Evolutionary conservation across 2,113 vertebrate species (phyloP), one percentile per base, ranked within the genome.

Genomic region (Uropsilus gracilis): DNA sequence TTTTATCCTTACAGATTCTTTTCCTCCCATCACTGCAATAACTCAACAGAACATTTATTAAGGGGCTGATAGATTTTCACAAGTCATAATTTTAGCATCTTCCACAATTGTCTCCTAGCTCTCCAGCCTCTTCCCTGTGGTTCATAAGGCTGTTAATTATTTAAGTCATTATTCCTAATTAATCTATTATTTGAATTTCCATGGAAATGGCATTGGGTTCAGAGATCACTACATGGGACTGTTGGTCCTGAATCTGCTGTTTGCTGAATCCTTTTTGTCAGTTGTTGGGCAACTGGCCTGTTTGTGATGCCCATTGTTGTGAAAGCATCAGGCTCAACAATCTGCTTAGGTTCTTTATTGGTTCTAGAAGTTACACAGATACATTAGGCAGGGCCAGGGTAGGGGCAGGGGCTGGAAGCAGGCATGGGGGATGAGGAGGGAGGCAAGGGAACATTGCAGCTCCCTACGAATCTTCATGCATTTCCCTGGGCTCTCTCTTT

Each of bases 161-260:
- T 83, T 87, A 92, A 55, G 6, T 90, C 39, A 11, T 88, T 75
- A 72, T 64, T 86, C 44, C 44, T 94, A 81, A 86, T 78, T 78
- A 86, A 86, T 13, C 37, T 64, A 20, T 72, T 26, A 59, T 77
- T 76, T 86, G 42, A 88, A 78, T 90, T 89, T 88, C 20, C 34
- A 39, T 87, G 9, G 63, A 94, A 87, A 77, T 34, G 22, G 37
- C 78, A 88, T 88, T 90, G n/a, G 5, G 28, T 55, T 95, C 30
- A 71, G 76, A 64, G 55, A 30, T 73, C n/a, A 69, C 16, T 86
- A 11, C 17, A 37, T 1, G 5, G 83, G 39, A 22, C 30, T 66
- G 55, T 90, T 55, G 28, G 28, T 68, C 55, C 44, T 30, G 6
- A 71, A 83, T 37, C 18, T 94, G 24, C 50, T 86, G 0, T 39